Evolutionary conservation across 2,888 invertebrate genomes (phyloP), one percentile per base, ranked within the genome.

Genomic region (Quadriops clusia): DNA sequence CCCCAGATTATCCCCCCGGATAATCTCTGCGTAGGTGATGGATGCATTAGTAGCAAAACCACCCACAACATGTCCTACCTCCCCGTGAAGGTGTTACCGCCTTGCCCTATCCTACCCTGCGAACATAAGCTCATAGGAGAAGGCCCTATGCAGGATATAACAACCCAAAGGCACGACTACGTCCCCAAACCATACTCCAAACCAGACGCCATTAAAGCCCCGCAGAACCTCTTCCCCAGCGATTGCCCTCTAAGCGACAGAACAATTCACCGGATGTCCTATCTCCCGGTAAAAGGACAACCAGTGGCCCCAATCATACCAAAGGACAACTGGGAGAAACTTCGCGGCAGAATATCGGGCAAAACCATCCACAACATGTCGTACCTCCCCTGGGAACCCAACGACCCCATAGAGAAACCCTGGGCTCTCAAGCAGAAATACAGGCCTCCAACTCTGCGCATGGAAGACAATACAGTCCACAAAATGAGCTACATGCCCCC

Each of bases 131-230:
- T 73, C 46, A 63, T 69, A 46, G 72, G 74, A 0, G 68, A 70
- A 40, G 69, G 68, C 11, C 77, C 79, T n/a, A 74, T 81, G 66
- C 75, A 78, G 57, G 72, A 72, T 39, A 58, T 74, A 36, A 82
- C 82, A 2, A 81, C 80, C 1, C 73, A 77, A 41, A 76, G 77
- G 21, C 77, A 77, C 51, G 80, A 81, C 61, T 82, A 65, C 48
- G 74, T 75, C 16, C 68, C 73, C 1, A 77, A 77, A 46, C 72
- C 73, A 0, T 63, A 63, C 36, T 65, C 63, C 1, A 53, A 64
- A 28, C 54, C 67, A 1, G 60, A 60, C 28, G 63, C 66, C 0
- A 52, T 66, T 0, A 41, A 40, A 13, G 60, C 60, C 1, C 38
- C 42, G 5, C 38, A 48, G 2, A 57, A 58, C 38, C 40, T 62